Percentiles rank a stretch among this genome's conserved stretches.
Conservation (phyloP, 2,113 vertebrate species). For the Lampris incognitus region DNA sequence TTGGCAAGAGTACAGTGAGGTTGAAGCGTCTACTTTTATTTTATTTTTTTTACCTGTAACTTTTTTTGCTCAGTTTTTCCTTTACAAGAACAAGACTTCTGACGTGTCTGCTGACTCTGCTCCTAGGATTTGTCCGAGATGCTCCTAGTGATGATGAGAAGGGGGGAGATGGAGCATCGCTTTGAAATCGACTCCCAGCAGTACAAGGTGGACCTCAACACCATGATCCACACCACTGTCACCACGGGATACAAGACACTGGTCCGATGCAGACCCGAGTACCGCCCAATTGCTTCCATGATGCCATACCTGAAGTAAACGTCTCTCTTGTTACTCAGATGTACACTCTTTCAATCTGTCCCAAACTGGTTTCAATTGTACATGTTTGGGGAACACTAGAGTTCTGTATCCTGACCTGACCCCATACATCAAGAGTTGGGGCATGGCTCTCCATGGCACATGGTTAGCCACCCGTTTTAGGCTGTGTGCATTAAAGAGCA, state of each 20-base stretch:
- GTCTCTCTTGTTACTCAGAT: background rate
- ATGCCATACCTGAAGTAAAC: conserved; percentile 56
- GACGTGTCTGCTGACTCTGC: background rate
- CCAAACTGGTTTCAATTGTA: too few relatives aligned
- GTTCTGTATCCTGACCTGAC: too few relatives aligned
- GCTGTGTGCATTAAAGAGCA: too few relatives aligned
- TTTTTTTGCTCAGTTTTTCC: background rate
- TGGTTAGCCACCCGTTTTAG: too few relatives aligned
- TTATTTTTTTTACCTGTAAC: background rate
- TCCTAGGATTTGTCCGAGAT: conserved; percentile 26
- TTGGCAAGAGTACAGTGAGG: conserved; percentile 58
- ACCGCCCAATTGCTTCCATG: conserved; percentile 49
- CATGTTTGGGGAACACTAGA: too few relatives aligned
- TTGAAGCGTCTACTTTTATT: conserved; percentile 1
- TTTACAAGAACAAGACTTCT: background rate
- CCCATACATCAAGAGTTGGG: too few relatives aligned
- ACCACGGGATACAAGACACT: conserved; percentile 32
- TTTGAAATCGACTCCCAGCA: conserved; percentile 12
- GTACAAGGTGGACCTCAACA: conserved; percentile 65
- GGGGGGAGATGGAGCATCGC: conserved; percentile 24
- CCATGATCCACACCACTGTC: conserved; percentile 61
- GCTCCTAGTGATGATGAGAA: conserved; percentile 32
- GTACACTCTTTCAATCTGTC: background rate
- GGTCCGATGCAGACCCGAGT: conserved; percentile 56
- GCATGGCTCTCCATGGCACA: too few relatives aligned